Evolutionary conservation across 2,113 vertebrate species (phyloP), one percentile per base, ranked within the genome.

Genomic region (Platanista minor): DNA sequence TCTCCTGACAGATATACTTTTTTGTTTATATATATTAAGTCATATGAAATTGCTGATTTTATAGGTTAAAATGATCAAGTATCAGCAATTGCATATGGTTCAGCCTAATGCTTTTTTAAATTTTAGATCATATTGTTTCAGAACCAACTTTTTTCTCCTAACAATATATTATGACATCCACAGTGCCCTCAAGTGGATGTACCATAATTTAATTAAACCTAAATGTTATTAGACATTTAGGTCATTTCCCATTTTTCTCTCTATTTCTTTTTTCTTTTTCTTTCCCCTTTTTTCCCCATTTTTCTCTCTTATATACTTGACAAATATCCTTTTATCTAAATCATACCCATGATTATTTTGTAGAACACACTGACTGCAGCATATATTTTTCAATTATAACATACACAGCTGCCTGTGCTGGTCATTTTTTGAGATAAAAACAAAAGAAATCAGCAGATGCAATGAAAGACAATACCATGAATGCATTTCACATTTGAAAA

Each of bases 271-370:
- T 66, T 33, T 66, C 13, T 66, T 77, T 52, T 78, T 78, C 75
- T 78, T n/a, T 78, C n/a, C 33, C 31, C 23, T 78, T 20, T 54
- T 54, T 54, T 36, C 20, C 27, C 27, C 43, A 69, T 93, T 93
- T 90, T 94, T 81, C 54, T 90, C 69, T 90, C 67, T 84, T 71
- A 46, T 36, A 74, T 84, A 90, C 5, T 77, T 21, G 7, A n/a
- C 15, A 85, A 94, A 92, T 62, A 92, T 92, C 52, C 36, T 90
- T 94, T 90, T 69, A 69, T 86, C 72, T 83, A 87, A 92, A 90
- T 33, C 41, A 94, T 59, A 90, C n/a, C 15, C 18, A 41, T 86
- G 41, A 86, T 74, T 64, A 41, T 77, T 86, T 96, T 92, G 67
- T 75, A 85, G 69, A 39, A 82, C 71, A 13, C 57, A 86, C 1